A percentile compares a stretch with the other conserved stretches of the same genome.
Conservation (phyloP, 2,888 invertebrate species). For the Smittia aterrima region DNA sequence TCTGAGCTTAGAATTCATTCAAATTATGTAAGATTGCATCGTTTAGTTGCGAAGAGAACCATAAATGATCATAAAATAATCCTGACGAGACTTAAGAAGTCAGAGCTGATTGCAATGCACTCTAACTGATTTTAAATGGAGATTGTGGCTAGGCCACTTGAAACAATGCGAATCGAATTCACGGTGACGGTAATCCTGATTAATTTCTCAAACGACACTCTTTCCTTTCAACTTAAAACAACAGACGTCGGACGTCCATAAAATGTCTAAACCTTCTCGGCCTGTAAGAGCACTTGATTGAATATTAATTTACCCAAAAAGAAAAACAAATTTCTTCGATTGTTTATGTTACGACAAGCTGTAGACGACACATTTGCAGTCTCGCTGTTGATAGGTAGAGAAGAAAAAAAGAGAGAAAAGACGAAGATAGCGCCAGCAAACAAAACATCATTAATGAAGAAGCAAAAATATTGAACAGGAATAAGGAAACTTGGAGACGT, state of each 20-base stretch:
- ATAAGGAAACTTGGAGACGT: not conserved
- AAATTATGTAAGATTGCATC: slow-evolving; percentile 15
- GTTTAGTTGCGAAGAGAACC: not conserved
- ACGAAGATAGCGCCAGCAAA: slow-evolving; percentile 9
- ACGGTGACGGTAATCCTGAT: slow-evolving; percentile 8
- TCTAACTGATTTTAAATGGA: not conserved
- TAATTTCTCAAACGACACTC: slow-evolving; percentile 25
- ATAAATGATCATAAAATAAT: not conserved
- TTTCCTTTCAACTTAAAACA: not conserved
- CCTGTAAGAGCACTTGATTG: slow-evolving; percentile 14
- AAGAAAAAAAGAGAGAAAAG: not conserved
- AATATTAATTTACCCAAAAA: slow-evolving; percentile 18
- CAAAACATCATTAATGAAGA: slow-evolving; percentile 3
- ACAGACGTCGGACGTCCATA: slow-evolving; percentile 19
- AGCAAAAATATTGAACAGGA: not conserved
- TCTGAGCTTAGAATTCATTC: no score
- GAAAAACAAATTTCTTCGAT: no score
- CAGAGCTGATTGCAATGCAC: not conserved
- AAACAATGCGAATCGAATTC: not conserved
- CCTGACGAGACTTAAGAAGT: not conserved
- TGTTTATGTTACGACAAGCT: not conserved
- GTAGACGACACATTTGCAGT: slow-evolving; percentile 24
- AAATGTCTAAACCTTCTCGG: not conserved
- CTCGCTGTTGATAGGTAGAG: not conserved
- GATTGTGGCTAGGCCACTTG: not conserved